Evolutionary conservation across 2,797 vertebrate genomes (phyloP).

Genomic region (Ptychobarbus kaznakovi): DNA sequence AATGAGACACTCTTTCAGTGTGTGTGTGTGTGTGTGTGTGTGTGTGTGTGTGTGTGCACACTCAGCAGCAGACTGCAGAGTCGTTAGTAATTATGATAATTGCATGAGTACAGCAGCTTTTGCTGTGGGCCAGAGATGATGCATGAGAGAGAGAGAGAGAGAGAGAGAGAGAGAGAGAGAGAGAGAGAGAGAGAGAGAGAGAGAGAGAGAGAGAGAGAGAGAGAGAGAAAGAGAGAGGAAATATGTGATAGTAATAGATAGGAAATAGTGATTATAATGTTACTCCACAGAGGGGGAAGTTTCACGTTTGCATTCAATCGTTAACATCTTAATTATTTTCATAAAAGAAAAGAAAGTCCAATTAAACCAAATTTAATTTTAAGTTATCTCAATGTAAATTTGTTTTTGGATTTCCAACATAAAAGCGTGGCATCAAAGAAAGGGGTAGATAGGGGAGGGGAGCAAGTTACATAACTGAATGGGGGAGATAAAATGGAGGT

Average conservation of each 20-base stretch:
- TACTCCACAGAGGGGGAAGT: slow-evolving; percentile 1
- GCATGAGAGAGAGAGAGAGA: slow-evolving; percentile 25
- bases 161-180: slow-evolving; percentile 10
- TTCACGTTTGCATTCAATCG: neutral
- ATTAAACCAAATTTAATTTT: slow-evolving; percentile 14
- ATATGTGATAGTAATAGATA: neutral
- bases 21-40: slow-evolving; percentile 16
- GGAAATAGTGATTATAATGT: slow-evolving; percentile 42
- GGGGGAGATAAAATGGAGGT: slow-evolving; percentile 63
- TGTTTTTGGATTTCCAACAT: slow-evolving; percentile 5
- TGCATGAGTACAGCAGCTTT: slow-evolving; percentile 54
- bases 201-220: neutral
- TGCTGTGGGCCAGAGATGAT: slow-evolving; percentile 51
- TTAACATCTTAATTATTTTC: slow-evolving; percentile 28
- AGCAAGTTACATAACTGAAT: slow-evolving; percentile 65
- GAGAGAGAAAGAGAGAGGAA: neutral
- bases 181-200: too few species aligned
- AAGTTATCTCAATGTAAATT: slow-evolving; percentile 18
- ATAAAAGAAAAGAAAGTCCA: slow-evolving; percentile 19
- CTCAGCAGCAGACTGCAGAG: slow-evolving; percentile 59
- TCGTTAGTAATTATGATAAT: slow-evolving; percentile 59
- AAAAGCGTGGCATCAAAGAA: neutral
- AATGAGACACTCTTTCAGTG: slow-evolving; percentile 9
- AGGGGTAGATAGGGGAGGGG: slow-evolving; percentile 2
- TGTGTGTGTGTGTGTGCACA: slow-evolving; percentile 5